Evolutionary conservation across 2,797 vertebrate species (phyloP).

Genomic region (Furcifer pardalis): DNA sequence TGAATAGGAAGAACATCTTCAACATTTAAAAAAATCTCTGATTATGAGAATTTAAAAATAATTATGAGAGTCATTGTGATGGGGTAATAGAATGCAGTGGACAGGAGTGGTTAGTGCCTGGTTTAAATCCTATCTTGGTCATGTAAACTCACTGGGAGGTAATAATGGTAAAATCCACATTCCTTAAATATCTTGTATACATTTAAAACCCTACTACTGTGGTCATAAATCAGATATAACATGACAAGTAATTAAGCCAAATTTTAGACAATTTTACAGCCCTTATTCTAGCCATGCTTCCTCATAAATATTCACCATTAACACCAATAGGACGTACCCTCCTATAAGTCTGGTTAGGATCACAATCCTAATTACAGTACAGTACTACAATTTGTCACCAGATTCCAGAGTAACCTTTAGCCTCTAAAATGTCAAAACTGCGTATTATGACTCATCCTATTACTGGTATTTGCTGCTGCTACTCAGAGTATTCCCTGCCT

Average conservation of each 20-base stretch:
- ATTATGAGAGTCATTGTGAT: too few relatives aligned
- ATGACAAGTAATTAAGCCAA: background rate
- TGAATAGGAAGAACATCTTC: slow-evolving; percentile 64
- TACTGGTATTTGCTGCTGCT: background rate
- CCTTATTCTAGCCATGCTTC: background rate
- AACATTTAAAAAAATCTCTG: slow-evolving; percentile 61
- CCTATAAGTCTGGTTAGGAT: background rate
- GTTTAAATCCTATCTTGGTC: too few relatives aligned
- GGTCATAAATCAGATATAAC: too few relatives aligned
- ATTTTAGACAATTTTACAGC: slow-evolving; percentile 43
- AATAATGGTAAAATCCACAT: too few relatives aligned
- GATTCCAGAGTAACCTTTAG: slow-evolving; percentile 31
- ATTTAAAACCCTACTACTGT: too few relatives aligned
- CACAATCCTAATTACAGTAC: background rate
- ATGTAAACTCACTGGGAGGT: too few relatives aligned
- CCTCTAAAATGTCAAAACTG: slow-evolving; percentile 31
- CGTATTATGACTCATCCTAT: background rate
- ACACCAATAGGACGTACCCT: background rate
- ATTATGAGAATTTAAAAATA: slow-evolving; percentile 43
- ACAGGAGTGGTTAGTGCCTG: too few relatives aligned
- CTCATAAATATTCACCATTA: background rate
- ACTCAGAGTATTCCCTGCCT: slow-evolving; percentile 5
- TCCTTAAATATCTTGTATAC: too few relatives aligned
- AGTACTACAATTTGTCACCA: slow-evolving; percentile 23
- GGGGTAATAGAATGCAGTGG: too few relatives aligned